A percentile compares a stretch with the other conserved stretches of the same genome.
phyloP scores from a whole-genome alignment of 2,888 invertebrate genomes.

The Ischnura elegans region DNA sequence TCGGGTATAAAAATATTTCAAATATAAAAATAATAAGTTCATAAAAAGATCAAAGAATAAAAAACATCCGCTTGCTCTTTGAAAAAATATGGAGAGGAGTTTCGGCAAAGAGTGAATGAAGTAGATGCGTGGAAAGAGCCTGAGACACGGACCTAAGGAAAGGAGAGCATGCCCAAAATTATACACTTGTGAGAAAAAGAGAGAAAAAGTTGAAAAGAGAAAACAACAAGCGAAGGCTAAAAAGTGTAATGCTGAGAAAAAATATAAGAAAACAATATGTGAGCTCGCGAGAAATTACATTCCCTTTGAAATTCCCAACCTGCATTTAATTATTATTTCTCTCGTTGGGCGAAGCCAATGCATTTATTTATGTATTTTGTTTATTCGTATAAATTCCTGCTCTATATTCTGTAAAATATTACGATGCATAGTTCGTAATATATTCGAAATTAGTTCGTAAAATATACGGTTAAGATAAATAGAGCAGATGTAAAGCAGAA shows the following conservation, averaged over 20 bases:
- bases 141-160: background rate
- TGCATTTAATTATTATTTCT: background rate
- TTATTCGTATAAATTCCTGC: background rate
- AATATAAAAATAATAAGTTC: too few relatives aligned
- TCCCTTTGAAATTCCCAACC: conserved; percentile 5
- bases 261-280: background rate
- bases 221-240: background rate
- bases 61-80: background rate
- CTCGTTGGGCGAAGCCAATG: background rate
- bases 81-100: background rate
- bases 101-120: background rate
- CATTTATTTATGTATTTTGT: background rate
- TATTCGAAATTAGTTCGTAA: too few relatives aligned
- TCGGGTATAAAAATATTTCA: background rate
- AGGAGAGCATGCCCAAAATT: background rate
- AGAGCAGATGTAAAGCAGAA: too few relatives aligned
- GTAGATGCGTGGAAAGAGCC: background rate
- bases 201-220: background rate
- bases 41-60: background rate
- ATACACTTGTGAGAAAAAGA: background rate
- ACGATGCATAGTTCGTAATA: too few relatives aligned
- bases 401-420: too few relatives aligned
- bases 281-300: background rate
- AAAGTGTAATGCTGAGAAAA: background rate
- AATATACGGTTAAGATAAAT: too few relatives aligned